Conservation (phyloP, 30 jellyfish, hydroid and myxozoan species). For the Turritopsis rubra region DNA sequence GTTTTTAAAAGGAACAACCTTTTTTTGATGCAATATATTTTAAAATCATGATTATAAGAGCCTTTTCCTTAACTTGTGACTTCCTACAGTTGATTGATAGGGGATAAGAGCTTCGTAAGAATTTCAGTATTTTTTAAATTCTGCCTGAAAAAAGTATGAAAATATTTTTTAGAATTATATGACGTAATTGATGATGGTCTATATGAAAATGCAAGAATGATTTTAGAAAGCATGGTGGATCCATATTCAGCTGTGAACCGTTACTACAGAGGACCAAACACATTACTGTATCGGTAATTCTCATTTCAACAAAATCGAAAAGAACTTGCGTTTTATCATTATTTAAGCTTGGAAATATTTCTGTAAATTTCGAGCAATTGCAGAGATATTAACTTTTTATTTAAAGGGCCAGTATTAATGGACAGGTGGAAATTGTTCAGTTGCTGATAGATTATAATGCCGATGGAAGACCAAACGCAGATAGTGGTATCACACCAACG, state of each 20-base stretch:
- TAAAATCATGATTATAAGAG: no score
- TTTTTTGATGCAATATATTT: no score
- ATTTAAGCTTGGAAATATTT: not conserved
- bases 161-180: conserved; percentile 57
- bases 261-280: conserved; percentile 77
- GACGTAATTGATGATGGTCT: conserved; percentile 52
- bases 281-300: conserved; percentile 56
- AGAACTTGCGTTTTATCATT: no score
- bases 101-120: no score
- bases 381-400: no score
- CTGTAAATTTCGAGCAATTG: no score
- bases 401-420: conserved; percentile 69
- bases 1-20: no score
- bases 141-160: no score
- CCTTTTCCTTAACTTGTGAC: no score
- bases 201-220: conserved; percentile 26
- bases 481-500: conserved; percentile 69
- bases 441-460: conserved; percentile 75
- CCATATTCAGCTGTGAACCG: conserved; percentile 49
- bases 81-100: no score
- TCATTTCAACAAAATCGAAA: no score
- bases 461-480: conserved; percentile 84
- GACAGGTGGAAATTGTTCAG: conserved; percentile 58
- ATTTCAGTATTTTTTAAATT: no score
- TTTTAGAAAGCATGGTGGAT: conserved; percentile 27